Evolutionary conservation across 2,113 vertebrate genomes (phyloP), one percentile per base, ranked within the genome.

Genomic region (Tapirus terrestris): DNA sequence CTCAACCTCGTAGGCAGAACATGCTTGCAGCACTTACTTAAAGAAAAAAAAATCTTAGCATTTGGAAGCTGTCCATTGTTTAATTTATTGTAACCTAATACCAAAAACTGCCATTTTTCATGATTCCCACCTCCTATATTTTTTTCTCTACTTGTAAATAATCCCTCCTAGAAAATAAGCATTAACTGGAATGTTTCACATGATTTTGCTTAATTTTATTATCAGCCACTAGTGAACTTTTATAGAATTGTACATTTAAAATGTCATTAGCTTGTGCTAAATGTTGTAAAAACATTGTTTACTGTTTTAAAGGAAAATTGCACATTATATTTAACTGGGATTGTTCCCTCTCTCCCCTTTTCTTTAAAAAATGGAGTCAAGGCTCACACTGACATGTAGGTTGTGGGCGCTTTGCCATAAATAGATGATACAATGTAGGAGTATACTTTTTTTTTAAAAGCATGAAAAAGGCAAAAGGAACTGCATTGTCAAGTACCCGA

Each of bases 281-380:
- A 97, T 98, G 98, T 98, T 99, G 97, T 99, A 98, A 99, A 98
- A 98, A 98, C 94, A 97, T 96, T 98, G 98, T 99, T 99, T 98
- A 98, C 98, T 98, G 96, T 98, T 99, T 98, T 98, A 98, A 98
- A 97, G 98, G 76, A 98, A 98, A 98, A 98, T 98, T 99, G 98
- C 98, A 99, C 98, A 99, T 98, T 98, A 85, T 98, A 98, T 98
- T 98, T 98, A 96, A 98, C 43, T 98, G 98, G 98, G 98, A 98
- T 97, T 98, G 97, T 95, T 97, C 96, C 98, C 96, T 94, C 95
- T 81, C 97, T 97, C 87, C 85, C 84, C 94, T 93, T 96, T 96
- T 97, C 94, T 98, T 98, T 96, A 96, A 98, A 97, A 75, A 96
- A 43, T 39, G 68, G 68, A 63, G 97, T 91, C 90, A 98, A 98